These are phyloP conservation scores for Erebia epiphron DNA, from an alignment of 2,888 invertebrate species.

Conservation along the genomic window DNA sequence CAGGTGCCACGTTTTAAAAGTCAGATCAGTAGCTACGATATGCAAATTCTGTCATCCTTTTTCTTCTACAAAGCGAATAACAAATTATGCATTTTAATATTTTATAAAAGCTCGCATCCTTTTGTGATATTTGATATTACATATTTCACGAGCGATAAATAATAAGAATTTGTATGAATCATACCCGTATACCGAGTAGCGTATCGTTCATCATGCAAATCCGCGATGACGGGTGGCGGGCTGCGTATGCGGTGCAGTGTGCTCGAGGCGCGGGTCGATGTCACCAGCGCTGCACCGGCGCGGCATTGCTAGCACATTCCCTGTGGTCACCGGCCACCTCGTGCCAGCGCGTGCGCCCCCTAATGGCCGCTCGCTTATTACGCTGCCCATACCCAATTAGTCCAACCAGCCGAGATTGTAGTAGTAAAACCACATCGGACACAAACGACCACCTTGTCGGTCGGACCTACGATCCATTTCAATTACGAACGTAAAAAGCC, in stretches of 20 bases:
- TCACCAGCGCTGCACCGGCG: constrained; percentile 28
- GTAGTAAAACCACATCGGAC: constrained; percentile 38
- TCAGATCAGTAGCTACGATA: constrained; percentile 21
- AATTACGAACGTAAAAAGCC: constrained; percentile 25
- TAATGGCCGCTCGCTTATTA: constrained; percentile 54
- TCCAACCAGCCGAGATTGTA: constrained; percentile 50
- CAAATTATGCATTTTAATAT: constrained; percentile 25
- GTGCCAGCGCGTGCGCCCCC: constrained; percentile 53
- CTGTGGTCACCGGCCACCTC: constrained; percentile 41
- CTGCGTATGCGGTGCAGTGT: background rate
- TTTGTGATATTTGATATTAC: constrained; percentile 20
- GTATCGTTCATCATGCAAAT: constrained; percentile 17
- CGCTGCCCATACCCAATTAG: constrained; percentile 67
- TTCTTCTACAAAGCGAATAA: constrained; percentile 19
- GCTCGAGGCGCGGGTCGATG: constrained; percentile 32
- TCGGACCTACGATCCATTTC: constrained; percentile 24
- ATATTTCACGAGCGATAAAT: constrained; percentile 17
- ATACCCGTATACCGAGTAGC: background rate
- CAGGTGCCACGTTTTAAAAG: constrained; percentile 25
- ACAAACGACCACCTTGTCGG: constrained; percentile 47
- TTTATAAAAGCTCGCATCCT: constrained; percentile 20
- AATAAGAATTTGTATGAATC: constrained; percentile 16
- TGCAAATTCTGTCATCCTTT: constrained; percentile 18
- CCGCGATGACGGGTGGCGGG: background rate
- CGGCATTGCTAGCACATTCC: constrained; percentile 35